Conservation (phyloP, 2,888 invertebrate species). For the Dryadula phaetusa region DNA sequence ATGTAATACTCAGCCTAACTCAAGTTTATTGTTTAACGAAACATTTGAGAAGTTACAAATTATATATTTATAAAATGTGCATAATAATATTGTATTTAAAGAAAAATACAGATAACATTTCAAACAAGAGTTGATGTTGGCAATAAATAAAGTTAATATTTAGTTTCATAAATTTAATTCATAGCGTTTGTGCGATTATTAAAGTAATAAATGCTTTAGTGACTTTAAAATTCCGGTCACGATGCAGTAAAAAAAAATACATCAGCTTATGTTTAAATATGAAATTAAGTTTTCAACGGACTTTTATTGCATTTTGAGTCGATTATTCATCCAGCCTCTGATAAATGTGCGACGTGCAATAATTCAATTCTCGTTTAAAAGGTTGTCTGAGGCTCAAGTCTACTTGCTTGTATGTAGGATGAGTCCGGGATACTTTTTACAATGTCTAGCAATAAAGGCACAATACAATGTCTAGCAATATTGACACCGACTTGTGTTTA, state of each 20-base stretch:
- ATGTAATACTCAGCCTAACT: constrained; percentile 45
- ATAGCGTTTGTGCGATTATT: constrained; percentile 26
- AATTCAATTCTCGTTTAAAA: constrained; percentile 78
- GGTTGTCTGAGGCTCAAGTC: constrained; percentile 63
- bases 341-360: constrained; percentile 79
- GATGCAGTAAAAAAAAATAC: constrained; percentile 20
- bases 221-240: constrained; percentile 32
- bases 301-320: constrained; percentile 73
- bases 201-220: constrained; percentile 29
- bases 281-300: constrained; percentile 79
- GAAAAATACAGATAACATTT: constrained; percentile 23
- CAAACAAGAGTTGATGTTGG: constrained; percentile 21
- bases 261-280: constrained; percentile 73
- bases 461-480: constrained; percentile 28
- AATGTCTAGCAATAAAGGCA: constrained; percentile 26
- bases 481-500: constrained; percentile 17
- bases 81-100: constrained; percentile 24
- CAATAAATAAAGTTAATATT: constrained; percentile 18
- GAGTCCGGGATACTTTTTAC: constrained; percentile 23
- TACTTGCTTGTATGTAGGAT: constrained; percentile 34
- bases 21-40: constrained; percentile 23
- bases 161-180: constrained; percentile 21
- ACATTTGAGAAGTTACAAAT: constrained; percentile 22
- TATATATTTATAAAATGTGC: constrained; percentile 25
- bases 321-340: constrained; percentile 77